Evolutionary conservation across 2,113 vertebrate species (phyloP), one percentile per base, ranked within the genome.

Genomic region (Hemiprocne comata): DNA sequence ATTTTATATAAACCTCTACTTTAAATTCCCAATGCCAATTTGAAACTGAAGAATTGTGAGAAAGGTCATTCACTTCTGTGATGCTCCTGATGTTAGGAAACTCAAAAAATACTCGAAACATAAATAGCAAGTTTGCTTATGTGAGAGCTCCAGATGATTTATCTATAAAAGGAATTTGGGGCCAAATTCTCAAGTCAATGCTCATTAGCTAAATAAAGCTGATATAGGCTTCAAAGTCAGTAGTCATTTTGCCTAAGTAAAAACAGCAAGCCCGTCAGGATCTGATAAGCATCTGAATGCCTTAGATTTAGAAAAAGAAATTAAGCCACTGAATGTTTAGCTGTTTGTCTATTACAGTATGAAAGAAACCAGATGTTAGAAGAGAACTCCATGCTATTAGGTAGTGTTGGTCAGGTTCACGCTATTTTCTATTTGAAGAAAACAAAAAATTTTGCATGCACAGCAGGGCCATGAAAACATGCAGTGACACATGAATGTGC

Each of bases 181-280:
- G 93, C 85, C 88, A 92, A 94, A 97, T 94, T 95, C 94, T 97
- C 72, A 87, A 94, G 93, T 92, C 94, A 92, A 71, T 90, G 77
- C 69, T 93, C 82, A 53, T 95, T 95, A 95, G 82, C 85, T 83
- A 95, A 89, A 95, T 91, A 94, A 94, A 93, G 82, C 54, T 96
- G 94, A 94, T 69, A 90, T 0, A 11, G 73, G 85, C 93, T 96
- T 96, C 96, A 96, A 96, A 97, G 94, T 94, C 85, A 86, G 58
- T 36, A 70, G 36, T 89, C 85, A 92, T 90, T 95, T 94, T 95
- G 83, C 87, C 75, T 96, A 97, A 94, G 92, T 90, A 84, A 92
- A 95, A 95, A 8, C 96, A 95, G 94, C 83, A 93, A 95, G 53
- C 64, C 57, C 4, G 15, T 90, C 83, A 90, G 83, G 92, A 90